phyloP scores from a whole-genome alignment of 2,797 vertebrate species.

The Clarias laeviceps region DNA sequence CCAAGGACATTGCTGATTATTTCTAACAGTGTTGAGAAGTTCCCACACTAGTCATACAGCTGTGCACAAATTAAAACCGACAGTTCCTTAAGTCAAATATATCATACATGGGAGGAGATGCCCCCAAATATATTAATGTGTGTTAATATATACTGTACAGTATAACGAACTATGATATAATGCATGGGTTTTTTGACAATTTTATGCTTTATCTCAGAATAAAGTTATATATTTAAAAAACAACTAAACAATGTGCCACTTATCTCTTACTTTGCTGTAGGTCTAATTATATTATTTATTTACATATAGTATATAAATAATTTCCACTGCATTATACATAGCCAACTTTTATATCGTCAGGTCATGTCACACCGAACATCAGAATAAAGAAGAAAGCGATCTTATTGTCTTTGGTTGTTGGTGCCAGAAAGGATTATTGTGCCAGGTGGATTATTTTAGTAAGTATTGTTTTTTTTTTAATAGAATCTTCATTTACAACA shows the following conservation, averaged over 20 bases:
- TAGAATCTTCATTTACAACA: background rate
- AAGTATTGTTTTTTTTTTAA: background rate
- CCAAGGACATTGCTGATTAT: conserved; percentile 24
- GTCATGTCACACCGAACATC: background rate
- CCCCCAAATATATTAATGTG: background rate
- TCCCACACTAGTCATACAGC: conserved; percentile 27
- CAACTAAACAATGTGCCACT: background rate
- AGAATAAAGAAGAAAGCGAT: background rate
- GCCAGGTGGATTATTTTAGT: background rate
- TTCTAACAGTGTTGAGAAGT: conserved; percentile 19
- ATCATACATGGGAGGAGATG: conserved; percentile 10
- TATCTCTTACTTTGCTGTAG: background rate
- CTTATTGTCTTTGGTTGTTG: background rate
- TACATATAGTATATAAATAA: background rate
- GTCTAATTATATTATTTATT: background rate
- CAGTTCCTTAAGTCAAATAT: conserved; percentile 14
- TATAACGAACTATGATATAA: background rate
- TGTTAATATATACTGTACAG: background rate
- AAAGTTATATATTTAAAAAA: background rate
- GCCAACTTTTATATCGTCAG: background rate
- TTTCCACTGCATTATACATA: background rate
- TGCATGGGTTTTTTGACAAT: background rate
- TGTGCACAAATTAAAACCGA: background rate
- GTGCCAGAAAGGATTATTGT: background rate
- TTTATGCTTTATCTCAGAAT: background rate